Conservation (phyloP, 2,888 invertebrate genomes). For the Chrysina gloriosa region DNA sequence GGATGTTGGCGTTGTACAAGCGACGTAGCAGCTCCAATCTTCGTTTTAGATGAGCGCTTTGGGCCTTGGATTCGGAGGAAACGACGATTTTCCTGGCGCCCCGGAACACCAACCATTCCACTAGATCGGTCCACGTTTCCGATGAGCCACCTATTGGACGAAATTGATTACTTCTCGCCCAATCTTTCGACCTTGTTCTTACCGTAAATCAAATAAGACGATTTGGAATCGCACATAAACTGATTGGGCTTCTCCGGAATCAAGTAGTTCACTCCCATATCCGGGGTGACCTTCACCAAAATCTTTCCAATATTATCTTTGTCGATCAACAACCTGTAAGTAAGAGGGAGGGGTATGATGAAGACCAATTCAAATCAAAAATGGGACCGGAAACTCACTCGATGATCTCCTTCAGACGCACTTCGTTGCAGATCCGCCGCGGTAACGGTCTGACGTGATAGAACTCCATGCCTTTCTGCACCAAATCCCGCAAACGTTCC, state of each 20-base stretch:
- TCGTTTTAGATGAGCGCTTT: constrained; percentile 71
- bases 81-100: constrained; percentile 85
- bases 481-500: constrained; percentile 67
- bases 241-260: constrained; percentile 58
- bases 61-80: constrained; percentile 83
- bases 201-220: constrained; percentile 61
- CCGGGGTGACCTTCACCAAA: constrained; percentile 57
- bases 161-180: neutral
- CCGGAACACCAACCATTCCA: constrained; percentile 86
- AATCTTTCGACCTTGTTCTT: neutral
- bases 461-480: constrained; percentile 73
- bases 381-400: constrained; percentile 60
- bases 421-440: constrained; percentile 72
- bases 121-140: constrained; percentile 66
- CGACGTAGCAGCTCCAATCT: constrained; percentile 57
- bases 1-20: constrained; percentile 58
- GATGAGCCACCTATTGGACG: constrained; percentile 60
- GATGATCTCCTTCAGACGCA: constrained; percentile 77
- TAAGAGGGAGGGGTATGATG: neutral
- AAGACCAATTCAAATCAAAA: neutral
- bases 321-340: constrained; percentile 50
- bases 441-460: constrained; percentile 77
- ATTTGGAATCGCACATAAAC: constrained; percentile 59
- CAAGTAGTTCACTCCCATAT: constrained; percentile 57
- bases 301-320: constrained; percentile 58